Conservation (phyloP, 2,888 invertebrate species). For the Parnassius mnemosyne region DNA sequence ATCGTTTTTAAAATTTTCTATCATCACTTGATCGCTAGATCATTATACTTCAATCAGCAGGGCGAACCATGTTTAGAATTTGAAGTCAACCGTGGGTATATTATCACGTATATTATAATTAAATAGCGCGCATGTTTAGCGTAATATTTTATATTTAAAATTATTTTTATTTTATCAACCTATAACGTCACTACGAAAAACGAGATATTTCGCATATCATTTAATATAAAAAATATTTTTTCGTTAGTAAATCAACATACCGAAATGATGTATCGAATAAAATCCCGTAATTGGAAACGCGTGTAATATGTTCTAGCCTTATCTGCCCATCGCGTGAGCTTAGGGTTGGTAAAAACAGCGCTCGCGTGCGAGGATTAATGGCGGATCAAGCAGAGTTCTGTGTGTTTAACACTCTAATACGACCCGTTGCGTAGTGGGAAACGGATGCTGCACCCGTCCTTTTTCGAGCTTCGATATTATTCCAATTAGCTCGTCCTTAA, state of each 20-base stretch:
- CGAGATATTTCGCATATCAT: slow-evolving; percentile 14
- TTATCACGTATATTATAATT: too few species aligned
- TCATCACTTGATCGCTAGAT: too few species aligned
- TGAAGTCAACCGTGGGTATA: too few species aligned
- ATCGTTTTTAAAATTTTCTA: too few species aligned
- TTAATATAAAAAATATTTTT: slow-evolving; percentile 27
- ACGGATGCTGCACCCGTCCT: slow-evolving; percentile 28
- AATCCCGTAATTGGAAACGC: slow-evolving; percentile 34
- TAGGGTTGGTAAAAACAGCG: slow-evolving; percentile 47
- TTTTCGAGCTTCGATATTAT: slow-evolving; percentile 36
- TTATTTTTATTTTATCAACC: neutral
- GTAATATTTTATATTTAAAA: too few species aligned
- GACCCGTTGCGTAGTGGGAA: slow-evolving; percentile 5
- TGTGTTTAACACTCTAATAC: slow-evolving; percentile 37
- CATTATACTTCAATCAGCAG: too few species aligned
- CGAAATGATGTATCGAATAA: slow-evolving; percentile 34
- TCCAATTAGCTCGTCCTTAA: slow-evolving; percentile 39
- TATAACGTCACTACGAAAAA: neutral
- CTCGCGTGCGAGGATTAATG: slow-evolving; percentile 48
- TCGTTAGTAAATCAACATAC: slow-evolving; percentile 12
- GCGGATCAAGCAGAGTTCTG: slow-evolving; percentile 38
- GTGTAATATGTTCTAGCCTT: slow-evolving; percentile 41
- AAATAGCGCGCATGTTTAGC: too few species aligned
- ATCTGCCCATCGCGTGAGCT: slow-evolving; percentile 47
- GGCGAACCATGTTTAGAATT: too few species aligned